Evolutionary conservation across 2,113 vertebrate species (phyloP).

Genomic region (Cygnus atratus): DNA sequence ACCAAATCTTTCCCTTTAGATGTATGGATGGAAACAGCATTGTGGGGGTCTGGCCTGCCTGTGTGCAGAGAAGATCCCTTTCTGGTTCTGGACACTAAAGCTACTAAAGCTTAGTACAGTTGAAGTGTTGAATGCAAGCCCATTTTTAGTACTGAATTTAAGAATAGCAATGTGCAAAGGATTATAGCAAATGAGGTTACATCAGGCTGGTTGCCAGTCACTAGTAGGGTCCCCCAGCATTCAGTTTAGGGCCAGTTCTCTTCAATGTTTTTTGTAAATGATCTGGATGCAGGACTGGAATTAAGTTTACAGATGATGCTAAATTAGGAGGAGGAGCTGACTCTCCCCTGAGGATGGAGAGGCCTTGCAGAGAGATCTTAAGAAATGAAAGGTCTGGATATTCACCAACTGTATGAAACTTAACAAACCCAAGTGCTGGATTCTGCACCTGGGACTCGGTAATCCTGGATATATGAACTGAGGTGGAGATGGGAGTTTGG

Average conservation of each 20-base stretch:
- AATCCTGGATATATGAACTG: not conserved
- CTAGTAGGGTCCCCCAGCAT: not conserved
- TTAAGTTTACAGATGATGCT: not conserved
- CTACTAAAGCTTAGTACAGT: not conserved
- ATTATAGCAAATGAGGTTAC: not conserved
- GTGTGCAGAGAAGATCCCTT: not conserved
- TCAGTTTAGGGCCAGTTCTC: not conserved
- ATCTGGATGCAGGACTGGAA: not conserved
- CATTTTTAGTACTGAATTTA: not conserved
- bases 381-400: not conserved
- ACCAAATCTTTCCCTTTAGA: not conserved
- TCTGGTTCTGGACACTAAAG: not conserved
- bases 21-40: accelerated
- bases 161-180: not conserved
- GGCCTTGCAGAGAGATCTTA: not conserved
- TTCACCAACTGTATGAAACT: not conserved
- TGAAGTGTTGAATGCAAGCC: not conserved
- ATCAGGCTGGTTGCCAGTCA: not conserved
- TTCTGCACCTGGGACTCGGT: not conserved
- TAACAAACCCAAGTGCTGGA: not conserved
- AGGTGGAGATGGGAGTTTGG: not conserved
- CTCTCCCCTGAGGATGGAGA: not conserved
- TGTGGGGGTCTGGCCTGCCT: too few species aligned
- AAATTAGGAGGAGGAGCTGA: not conserved
- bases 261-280: too few species aligned